Conservation (phyloP, 1,140 invertebrate species). For the Magallana angulata region DNA sequence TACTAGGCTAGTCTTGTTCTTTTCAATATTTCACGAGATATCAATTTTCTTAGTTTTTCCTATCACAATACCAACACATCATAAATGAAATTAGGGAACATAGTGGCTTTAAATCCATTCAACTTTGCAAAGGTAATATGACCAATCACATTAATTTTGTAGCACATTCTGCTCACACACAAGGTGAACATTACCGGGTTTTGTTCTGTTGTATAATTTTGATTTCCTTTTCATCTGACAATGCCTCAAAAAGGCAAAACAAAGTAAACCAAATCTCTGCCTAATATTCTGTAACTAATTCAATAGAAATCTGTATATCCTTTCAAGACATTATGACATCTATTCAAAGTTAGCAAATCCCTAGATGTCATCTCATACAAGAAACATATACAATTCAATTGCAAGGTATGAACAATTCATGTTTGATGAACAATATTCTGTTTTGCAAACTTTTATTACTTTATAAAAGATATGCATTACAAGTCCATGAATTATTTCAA, state of each 20-base stretch:
- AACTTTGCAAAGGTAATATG: slow-evolving; percentile 34
- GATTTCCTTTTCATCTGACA: background rate
- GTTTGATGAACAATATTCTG: background rate
- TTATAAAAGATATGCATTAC: background rate
- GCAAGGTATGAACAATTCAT: background rate
- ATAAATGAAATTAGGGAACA: slow-evolving; percentile 13
- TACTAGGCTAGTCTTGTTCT: slow-evolving; percentile 17
- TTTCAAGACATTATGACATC: slow-evolving; percentile 5
- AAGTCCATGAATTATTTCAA: slow-evolving; percentile 22
- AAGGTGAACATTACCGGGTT: slow-evolving; percentile 6
- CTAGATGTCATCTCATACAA: background rate
- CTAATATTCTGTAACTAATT: background rate
- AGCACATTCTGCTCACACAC: slow-evolving; percentile 9
- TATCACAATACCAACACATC: slow-evolving; percentile 15
- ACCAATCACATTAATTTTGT: slow-evolving; percentile 16
- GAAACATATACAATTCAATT: background rate
- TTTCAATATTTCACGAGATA: slow-evolving; percentile 37
- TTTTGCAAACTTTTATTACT: background rate
- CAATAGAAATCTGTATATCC: slow-evolving; percentile 12
- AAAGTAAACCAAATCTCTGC: background rate
- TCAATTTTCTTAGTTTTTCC: slow-evolving; percentile 31
- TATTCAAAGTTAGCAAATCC: slow-evolving; percentile 6
- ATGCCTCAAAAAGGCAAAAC: background rate
- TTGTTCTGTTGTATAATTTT: background rate
- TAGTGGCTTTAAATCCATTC: slow-evolving; percentile 15